Evolutionary conservation across 2,113 vertebrate genomes (phyloP).

Genomic region (Eubucco bourcierii): DNA sequence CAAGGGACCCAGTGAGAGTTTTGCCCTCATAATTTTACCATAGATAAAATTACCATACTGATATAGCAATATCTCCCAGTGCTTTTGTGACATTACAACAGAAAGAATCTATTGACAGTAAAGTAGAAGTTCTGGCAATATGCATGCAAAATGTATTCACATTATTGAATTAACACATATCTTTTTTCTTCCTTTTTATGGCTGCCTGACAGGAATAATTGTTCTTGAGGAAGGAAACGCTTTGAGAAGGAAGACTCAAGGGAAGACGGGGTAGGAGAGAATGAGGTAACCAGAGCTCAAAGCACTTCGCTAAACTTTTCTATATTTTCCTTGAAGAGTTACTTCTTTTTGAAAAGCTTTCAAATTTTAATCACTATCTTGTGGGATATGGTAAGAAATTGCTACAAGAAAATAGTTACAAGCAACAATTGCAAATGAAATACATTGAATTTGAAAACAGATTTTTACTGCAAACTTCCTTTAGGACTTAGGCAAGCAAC

Average conservation of each 20-base stretch:
- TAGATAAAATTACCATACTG: too few species aligned
- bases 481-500: conserved; percentile 10
- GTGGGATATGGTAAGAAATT: conserved; percentile 53
- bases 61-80: background rate
- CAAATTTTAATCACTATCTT: conserved; percentile 63
- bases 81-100: background rate
- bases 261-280: background rate
- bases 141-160: background rate
- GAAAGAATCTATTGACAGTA: background rate
- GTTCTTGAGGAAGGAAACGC: background rate
- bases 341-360: conserved; percentile 59
- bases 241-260: conserved; percentile 20
- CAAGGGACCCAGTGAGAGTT: background rate
- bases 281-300: conserved; percentile 18
- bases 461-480: background rate
- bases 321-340: background rate
- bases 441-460: conserved; percentile 44
- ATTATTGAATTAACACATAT: background rate
- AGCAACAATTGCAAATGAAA: conserved; percentile 31
- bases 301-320: conserved; percentile 45
- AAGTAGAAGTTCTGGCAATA: background rate
- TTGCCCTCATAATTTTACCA: background rate
- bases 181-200: background rate
- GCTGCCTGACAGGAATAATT: background rate
- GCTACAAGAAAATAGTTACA: conserved; percentile 20